Percentiles rank a stretch among this genome's conserved stretches.
Evolutionary conservation across 2,888 invertebrate species (phyloP).

Genomic region (Andricus quercusramuli): DNA sequence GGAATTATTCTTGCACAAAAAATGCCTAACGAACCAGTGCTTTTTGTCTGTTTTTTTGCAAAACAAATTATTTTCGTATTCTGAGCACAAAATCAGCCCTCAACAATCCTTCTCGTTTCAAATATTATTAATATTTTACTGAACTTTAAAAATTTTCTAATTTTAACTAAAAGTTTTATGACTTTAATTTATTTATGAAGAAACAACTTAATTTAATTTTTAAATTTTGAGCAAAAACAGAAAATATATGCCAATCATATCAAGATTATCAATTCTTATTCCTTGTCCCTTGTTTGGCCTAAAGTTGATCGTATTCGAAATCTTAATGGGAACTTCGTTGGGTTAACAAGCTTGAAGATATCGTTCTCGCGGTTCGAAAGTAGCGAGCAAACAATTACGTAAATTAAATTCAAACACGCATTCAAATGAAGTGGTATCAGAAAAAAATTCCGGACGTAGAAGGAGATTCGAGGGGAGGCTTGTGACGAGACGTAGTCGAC

Average conservation of each 20-base stretch:
- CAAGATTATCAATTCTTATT: conserved; percentile 17
- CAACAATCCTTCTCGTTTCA: too few species aligned
- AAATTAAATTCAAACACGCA: conserved; percentile 48
- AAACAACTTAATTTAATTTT: background rate
- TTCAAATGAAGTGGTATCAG: conserved; percentile 40
- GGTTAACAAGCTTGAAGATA: conserved; percentile 59
- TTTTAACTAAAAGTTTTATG: too few species aligned
- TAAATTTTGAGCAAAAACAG: background rate
- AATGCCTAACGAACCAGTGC: too few species aligned
- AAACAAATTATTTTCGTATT: too few species aligned
- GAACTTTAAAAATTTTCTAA: too few species aligned
- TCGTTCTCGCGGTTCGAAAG: conserved; percentile 49
- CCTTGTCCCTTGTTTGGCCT: conserved; percentile 10
- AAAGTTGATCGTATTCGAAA: conserved; percentile 55
- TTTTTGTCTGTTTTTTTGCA: too few species aligned
- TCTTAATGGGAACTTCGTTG: conserved; percentile 59
- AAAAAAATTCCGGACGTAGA: conserved; percentile 33
- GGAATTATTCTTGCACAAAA: too few species aligned
- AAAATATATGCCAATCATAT: background rate
- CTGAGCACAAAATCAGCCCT: too few species aligned
- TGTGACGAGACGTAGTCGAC: conserved; percentile 27
- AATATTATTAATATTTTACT: too few species aligned
- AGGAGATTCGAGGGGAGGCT: conserved; percentile 1
- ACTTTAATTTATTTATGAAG: background rate
- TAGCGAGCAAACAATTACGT: conserved; percentile 52